A percentile compares a stretch with the other conserved stretches of the same genome.
phyloP scores from a whole-genome alignment of 2,113 vertebrate species.

The Ceyx margarethae region DNA sequence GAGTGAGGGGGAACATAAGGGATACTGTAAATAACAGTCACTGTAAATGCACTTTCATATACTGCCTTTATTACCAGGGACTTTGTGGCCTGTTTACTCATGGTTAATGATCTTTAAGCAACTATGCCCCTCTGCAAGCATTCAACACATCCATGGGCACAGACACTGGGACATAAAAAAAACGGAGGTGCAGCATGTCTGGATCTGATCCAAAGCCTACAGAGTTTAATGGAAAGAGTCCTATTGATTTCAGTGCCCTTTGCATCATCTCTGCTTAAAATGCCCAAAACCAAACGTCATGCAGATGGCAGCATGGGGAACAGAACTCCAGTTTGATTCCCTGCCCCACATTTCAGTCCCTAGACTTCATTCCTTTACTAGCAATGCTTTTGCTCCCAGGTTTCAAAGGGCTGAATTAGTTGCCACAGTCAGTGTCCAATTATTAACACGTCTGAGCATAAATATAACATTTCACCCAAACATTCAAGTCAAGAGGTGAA shows the following conservation, averaged over 20 bases:
- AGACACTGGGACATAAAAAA: not conserved
- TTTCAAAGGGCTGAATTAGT: constrained; percentile 22
- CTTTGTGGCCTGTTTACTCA: not conserved
- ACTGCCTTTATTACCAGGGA: not conserved
- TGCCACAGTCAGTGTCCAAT: not conserved
- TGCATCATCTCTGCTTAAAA: not conserved
- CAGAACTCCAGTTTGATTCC: not conserved
- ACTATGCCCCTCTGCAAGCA: not conserved
- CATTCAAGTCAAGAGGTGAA: not conserved
- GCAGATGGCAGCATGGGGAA: not conserved
- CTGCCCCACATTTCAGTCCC: not conserved
- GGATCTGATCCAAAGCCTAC: not conserved
- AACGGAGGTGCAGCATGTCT: not conserved
- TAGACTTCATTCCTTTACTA: not conserved
- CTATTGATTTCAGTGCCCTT: not conserved
- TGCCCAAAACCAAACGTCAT: not conserved
- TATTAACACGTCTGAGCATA: not conserved
- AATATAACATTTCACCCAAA: not conserved
- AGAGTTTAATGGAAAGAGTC: not conserved
- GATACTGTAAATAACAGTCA: not conserved
- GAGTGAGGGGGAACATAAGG: not conserved
- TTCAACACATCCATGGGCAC: not conserved
- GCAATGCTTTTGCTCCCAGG: not conserved
- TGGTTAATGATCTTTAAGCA: not conserved
- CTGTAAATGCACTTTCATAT: not conserved